A percentile compares a stretch with the other conserved stretches of the same genome.
These are phyloP conservation scores for Pipa parva DNA, from an alignment of 2,113 vertebrate genomes.

Conservation along the genomic window DNA sequence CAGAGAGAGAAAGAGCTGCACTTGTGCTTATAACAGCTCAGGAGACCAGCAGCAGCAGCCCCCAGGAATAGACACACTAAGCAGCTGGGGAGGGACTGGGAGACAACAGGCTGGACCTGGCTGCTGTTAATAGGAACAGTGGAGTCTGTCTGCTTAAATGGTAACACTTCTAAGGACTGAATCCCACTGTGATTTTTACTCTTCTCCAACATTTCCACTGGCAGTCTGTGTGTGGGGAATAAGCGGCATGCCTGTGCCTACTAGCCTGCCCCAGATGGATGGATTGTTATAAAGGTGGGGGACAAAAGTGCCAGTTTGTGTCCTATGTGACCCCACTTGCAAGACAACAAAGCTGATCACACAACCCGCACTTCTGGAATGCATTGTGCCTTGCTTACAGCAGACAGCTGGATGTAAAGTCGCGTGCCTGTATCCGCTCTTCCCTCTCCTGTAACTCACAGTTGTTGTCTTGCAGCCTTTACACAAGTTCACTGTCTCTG, in stretches of 20 bases:
- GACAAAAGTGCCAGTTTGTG: constrained; percentile 14
- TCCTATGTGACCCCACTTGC: constrained; percentile 18
- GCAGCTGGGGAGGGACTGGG: constrained; percentile 1
- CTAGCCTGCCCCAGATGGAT: background rate
- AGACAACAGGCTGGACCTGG: constrained; percentile 16
- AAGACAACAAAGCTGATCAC: constrained; percentile 30
- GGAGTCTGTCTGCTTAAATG: constrained; percentile 17
- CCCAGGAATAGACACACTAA: constrained; percentile 20
- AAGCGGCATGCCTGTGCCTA: background rate
- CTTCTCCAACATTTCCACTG: constrained; percentile 3
- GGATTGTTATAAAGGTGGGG: background rate
- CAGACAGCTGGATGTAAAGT: constrained; percentile 42
- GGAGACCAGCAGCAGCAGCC: constrained; percentile 19
- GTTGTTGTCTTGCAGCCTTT: background rate
- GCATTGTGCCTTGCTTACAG: constrained; percentile 36
- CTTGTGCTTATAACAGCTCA: constrained; percentile 20
- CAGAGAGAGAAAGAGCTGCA: constrained; percentile 25
- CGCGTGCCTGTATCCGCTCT: constrained; percentile 29
- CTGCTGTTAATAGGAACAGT: background rate
- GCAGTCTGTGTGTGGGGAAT: background rate
- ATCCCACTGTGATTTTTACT: constrained; percentile 1
- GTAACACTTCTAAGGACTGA: constrained; percentile 6
- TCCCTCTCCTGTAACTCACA: constrained; percentile 14
- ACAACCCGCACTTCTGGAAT: constrained; percentile 22
- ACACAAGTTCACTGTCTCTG: constrained; percentile 16